Evolutionary conservation across 2,888 invertebrate species (phyloP).

Genomic region (Acholoe squamosa): DNA sequence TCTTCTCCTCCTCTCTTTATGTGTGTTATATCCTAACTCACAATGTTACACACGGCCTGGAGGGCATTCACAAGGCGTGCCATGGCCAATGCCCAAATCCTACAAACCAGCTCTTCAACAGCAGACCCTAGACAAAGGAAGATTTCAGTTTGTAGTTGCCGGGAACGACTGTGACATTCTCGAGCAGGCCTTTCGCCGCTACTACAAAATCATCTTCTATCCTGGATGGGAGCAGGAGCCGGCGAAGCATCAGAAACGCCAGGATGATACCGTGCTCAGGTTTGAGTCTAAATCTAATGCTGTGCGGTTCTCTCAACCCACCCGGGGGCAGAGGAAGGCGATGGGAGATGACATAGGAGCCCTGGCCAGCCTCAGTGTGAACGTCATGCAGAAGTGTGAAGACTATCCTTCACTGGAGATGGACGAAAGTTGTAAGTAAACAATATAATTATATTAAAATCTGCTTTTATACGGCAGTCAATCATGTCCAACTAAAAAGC

Average conservation of each 20-base stretch:
- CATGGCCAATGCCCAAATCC: conserved; percentile 72
- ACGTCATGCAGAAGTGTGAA: conserved; percentile 87
- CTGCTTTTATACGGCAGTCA: no score
- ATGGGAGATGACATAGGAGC: not conserved
- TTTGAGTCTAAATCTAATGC: not conserved
- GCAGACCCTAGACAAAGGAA: conserved; percentile 33
- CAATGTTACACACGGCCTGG: no score
- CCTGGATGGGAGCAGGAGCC: conserved; percentile 29
- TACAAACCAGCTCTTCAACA: not conserved
- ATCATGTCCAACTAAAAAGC: no score
- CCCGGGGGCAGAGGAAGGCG: not conserved
- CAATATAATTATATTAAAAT: no score
- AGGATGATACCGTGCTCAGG: not conserved
- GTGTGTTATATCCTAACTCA: no score
- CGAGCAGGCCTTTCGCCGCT: conserved; percentile 85
- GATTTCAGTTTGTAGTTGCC: conserved; percentile 71
- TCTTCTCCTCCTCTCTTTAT: no score
- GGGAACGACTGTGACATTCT: conserved; percentile 85
- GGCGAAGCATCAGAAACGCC: not conserved
- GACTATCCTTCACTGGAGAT: conserved; percentile 88
- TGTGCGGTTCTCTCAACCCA: not conserved
- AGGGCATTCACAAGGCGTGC: conserved; percentile 67
- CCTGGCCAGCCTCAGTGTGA: conserved; percentile 84
- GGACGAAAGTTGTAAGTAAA: conserved; percentile 88
- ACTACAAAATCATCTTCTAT: conserved; percentile 84